Evolutionary conservation across 2,797 vertebrate genomes (phyloP).

Genomic region (Schizothorax lantsangensis): DNA sequence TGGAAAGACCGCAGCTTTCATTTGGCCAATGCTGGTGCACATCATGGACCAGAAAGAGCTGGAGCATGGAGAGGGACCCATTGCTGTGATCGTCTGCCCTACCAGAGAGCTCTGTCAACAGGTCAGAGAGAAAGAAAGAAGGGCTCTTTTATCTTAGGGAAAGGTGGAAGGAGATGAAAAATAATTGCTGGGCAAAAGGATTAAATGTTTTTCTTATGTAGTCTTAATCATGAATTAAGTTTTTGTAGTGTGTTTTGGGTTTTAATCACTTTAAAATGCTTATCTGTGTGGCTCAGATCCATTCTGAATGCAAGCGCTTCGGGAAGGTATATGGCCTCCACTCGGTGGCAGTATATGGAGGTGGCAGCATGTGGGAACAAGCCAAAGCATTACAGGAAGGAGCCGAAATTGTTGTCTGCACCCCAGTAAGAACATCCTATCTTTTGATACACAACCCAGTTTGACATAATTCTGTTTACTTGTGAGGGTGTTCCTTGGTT

Average conservation of each 20-base stretch:
- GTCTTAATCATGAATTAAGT: background rate
- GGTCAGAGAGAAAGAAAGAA: slow-evolving; percentile 21
- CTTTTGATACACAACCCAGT: background rate
- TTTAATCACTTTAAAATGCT: background rate
- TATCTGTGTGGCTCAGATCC: slow-evolving; percentile 80
- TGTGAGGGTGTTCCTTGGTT: background rate
- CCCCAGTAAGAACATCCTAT: slow-evolving; percentile 84
- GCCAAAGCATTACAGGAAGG: slow-evolving; percentile 98
- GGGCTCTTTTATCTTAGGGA: background rate
- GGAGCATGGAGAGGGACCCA: slow-evolving; percentile 93
- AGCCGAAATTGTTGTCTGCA: slow-evolving; percentile 98
- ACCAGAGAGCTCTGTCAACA: slow-evolving; percentile 96
- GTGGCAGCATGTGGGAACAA: slow-evolving; percentile 99
- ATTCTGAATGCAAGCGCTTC: slow-evolving; percentile 96
- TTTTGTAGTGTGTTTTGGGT: slow-evolving; percentile 3
- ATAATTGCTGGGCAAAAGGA: background rate
- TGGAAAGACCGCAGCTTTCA: slow-evolving; percentile 97
- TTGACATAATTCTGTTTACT: background rate
- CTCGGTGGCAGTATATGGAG: slow-evolving; percentile 98
- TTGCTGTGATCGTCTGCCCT: slow-evolving; percentile 94
- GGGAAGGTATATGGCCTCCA: slow-evolving; percentile 97
- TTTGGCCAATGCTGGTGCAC: slow-evolving; percentile 98
- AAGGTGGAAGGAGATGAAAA: background rate
- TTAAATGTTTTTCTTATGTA: background rate
- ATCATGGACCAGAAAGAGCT: slow-evolving; percentile 99